Evolutionary conservation across 2,797 vertebrate species (phyloP).

Genomic region (Microcaecilia unicolor): DNA sequence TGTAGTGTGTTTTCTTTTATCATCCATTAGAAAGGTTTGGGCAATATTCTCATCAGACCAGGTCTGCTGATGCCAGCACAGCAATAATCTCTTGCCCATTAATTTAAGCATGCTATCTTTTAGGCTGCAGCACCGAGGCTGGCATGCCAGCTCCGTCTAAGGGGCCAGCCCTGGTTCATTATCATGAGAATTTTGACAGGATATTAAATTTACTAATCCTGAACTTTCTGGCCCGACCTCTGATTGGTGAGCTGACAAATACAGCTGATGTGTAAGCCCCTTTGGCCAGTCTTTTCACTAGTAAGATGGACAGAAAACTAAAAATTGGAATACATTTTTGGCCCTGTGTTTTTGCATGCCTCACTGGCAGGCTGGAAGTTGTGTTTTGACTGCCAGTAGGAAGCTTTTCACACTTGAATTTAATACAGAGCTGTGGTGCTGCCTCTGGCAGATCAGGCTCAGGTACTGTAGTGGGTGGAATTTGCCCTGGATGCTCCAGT

Average conservation of each 20-base stretch:
- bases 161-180: conserved; percentile 36
- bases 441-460: too few relatives aligned
- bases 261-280: neutral
- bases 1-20: neutral
- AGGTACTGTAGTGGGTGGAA: too few relatives aligned
- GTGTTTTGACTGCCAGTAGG: too few relatives aligned
- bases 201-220: conserved; percentile 63
- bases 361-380: too few relatives aligned
- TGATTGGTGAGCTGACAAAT: conserved; percentile 28
- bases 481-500: too few relatives aligned
- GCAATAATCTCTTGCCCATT: conserved; percentile 11
- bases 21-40: neutral
- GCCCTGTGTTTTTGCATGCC: too few relatives aligned
- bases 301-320: too few relatives aligned
- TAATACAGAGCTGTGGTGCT: too few relatives aligned
- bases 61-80: conserved; percentile 12
- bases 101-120: conserved; percentile 32
- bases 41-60: neutral
- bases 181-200: conserved; percentile 55
- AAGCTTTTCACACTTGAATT: too few relatives aligned
- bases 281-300: too few relatives aligned
- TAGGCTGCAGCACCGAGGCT: conserved; percentile 5
- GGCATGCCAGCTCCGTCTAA: conserved; percentile 22
- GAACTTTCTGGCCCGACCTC: conserved; percentile 48
- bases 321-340: too few relatives aligned